Evolutionary conservation across 2,888 invertebrate genomes (phyloP).

Genomic region (Micropterix aruncella): DNA sequence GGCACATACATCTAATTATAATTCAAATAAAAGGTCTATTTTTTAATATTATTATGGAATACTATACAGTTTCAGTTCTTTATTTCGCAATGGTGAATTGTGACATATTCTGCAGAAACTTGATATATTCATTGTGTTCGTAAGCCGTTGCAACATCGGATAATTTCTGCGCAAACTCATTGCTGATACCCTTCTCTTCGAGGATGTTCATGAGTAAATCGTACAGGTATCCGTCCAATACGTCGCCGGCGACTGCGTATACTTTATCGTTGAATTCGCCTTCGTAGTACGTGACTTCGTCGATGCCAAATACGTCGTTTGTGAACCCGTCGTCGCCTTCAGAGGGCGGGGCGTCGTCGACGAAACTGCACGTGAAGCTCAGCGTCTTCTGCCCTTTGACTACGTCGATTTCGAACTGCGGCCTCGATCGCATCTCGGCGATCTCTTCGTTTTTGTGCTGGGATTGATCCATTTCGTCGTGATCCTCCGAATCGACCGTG

Average conservation of each 20-base stretch:
- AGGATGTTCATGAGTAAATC: constrained; percentile 89
- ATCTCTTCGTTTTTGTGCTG: constrained; percentile 56
- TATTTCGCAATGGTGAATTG: constrained; percentile 62
- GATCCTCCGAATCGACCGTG: constrained; percentile 75
- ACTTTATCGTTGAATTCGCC: constrained; percentile 80
- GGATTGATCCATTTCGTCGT: constrained; percentile 51
- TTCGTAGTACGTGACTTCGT: constrained; percentile 80
- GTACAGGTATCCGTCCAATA: constrained; percentile 92
- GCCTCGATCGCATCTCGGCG: constrained; percentile 80
- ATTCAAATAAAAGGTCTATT: too few species aligned
- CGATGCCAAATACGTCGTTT: constrained; percentile 87
- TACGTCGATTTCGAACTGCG: constrained; percentile 83
- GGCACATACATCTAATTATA: too few species aligned
- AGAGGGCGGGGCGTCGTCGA: constrained; percentile 44
- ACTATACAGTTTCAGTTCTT: too few species aligned
- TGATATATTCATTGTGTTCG: constrained; percentile 87
- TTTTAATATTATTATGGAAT: too few species aligned
- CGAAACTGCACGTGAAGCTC: constrained; percentile 74
- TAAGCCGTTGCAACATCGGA: constrained; percentile 81
- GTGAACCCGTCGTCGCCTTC: constrained; percentile 47
- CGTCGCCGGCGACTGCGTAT: constrained; percentile 85
- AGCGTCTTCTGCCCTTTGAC: constrained; percentile 62
- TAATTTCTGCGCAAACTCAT: constrained; percentile 83
- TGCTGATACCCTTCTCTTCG: constrained; percentile 91
- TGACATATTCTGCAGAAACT: constrained; percentile 72